Evolutionary conservation across 37 sponge, comb jelly and placozoan species (phyloP), one percentile per base, ranked within the genome.

Genomic region (Spongia lamella): DNA sequence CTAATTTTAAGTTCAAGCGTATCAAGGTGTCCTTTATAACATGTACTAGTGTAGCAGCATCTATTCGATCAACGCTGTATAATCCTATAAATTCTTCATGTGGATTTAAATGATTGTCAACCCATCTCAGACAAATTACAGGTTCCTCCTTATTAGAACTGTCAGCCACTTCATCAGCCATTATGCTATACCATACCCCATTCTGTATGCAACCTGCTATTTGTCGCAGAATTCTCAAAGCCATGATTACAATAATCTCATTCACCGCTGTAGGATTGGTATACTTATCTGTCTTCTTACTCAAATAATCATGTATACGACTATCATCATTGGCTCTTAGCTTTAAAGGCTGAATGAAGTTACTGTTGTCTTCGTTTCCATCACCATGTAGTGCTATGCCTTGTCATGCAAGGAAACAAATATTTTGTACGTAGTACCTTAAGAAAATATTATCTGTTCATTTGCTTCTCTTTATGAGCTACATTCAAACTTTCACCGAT

Each of bases 31-130:
- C 76, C 40, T 75, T 83, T 24, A 72, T 24, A 24, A 79, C 61
- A 55, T 4, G 24, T 14, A 56, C 38, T 36, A 53, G 63, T 16
- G 57, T 71, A 19, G 43, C 60, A 34, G 62, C 49, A 31, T 1
- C 65, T 27, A 59, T 49, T 32, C 67, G 11, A 5, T 55, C 61
- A 39, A 67, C 25, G n/a, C n/a, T n/a, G 22, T 51, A 27, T 9
- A 80, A 61, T 13, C 72, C 66, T 40, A 61, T 40, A 81, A 81
- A 81, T 1, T 81, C 74, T 40, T 81, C 74, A 73, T 81, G 66
- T 17, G 66, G 57, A 43, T 81, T 73, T n/a, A 81, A 81, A 31
- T 25, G 39, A 61, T 30, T 17, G 19, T 58, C 24, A 38, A 73
- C 75, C 61, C 29, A 31, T 11, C 15, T 3, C 56, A 70, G n/a